Conservation (phyloP, 2,797 vertebrate species). For the Columba guinea region DNA sequence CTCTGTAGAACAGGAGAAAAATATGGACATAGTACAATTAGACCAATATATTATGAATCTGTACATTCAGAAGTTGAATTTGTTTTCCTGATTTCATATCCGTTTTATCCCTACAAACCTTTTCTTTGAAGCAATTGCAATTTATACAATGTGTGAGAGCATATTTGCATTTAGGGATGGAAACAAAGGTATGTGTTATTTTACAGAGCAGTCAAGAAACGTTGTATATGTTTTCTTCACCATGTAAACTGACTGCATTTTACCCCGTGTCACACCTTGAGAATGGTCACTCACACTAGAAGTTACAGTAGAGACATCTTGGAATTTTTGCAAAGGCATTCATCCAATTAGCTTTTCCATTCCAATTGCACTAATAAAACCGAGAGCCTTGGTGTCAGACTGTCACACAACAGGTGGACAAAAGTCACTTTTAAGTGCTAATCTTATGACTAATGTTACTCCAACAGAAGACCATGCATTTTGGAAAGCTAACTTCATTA, state of each 20-base stretch:
- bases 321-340: constrained; percentile 30
- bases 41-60: not conserved
- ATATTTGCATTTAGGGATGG: not conserved
- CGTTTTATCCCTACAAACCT: not conserved
- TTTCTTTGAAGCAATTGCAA: not conserved
- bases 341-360: constrained; percentile 32
- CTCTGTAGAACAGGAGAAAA: not conserved
- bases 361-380: constrained; percentile 28
- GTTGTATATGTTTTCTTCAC: not conserved
- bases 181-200: not conserved
- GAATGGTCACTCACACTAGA: not conserved
- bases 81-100: constrained; percentile 7
- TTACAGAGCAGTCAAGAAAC: not conserved
- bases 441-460: not conserved
- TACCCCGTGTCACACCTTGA: not conserved
- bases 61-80: not conserved
- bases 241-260: not conserved
- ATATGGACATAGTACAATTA: not conserved
- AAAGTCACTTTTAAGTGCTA: not conserved
- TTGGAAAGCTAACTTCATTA: not conserved
- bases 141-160: not conserved
- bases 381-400: not conserved
- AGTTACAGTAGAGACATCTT: not conserved
- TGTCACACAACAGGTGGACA: not conserved
- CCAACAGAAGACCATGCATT: not conserved